Base-by-base conservation (phyloP, 2,888 invertebrate genomes). In the Scrobipalpa costella region DNA sequence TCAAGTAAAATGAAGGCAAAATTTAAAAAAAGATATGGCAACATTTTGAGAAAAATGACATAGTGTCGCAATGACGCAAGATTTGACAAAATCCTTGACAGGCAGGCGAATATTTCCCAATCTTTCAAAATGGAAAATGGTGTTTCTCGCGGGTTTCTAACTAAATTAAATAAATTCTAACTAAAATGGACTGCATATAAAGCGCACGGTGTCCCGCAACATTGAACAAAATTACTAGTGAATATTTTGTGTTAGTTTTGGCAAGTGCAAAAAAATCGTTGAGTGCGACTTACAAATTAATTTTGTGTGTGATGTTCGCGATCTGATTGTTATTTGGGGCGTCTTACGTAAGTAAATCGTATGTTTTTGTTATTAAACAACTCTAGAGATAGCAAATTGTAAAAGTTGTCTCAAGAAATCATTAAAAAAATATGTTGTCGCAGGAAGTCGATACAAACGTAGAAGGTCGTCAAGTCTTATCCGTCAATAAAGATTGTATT, bases 101-200 rank as follows among this genome's bases (percentile, higher is more conserved):
- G 27, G 34, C 50, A 75, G 77, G 83, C 62, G 13, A 79, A 78
- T 81, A 83, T 84, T 86, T 85, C 84, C 83, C 81, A 84, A 84
- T 85, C 85, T 85, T 88, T 87, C 85, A n/a, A n/a, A n/a, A n/a
- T n/a, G n/a, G n/a, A 89, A 88, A 89, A 90, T 90, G 90, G 89
- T 90, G 86, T 86, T 85, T 85, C 81, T 85, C 83, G 85, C 86
- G 85, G 82, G 82, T 84, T 89, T 86, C 80, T 80, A 81, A 83
- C 79, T 73, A 84, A 85, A 88, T 85, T 83, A 75, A 73, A 79
- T 71, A 70, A 82, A 78, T 78, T 81, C 77, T 74, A 77, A 76
- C 57, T 77, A 81, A 81, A 85, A 88, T 88, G 85, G 83, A 82
- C 76, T 77, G 62, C 75, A 73, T 79, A 74, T 78, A 73, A 69